Base-by-base conservation (phyloP, 2,113 vertebrate genomes). In the Nibea coibor region DNA sequence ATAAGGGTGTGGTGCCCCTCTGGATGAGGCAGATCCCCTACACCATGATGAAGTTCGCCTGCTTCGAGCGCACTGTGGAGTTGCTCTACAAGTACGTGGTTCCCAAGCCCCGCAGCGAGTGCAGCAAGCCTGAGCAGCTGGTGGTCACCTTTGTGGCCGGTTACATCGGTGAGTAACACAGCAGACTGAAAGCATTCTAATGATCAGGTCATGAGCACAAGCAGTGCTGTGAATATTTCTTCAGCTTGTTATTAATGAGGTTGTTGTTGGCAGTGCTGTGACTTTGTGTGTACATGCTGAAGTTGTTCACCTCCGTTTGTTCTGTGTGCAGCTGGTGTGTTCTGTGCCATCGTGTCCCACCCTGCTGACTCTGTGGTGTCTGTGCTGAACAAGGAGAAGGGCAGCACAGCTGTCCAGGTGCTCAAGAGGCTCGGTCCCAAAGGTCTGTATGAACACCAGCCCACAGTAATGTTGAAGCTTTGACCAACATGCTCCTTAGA, bases 1-100 rank as follows among this genome's bases (percentile, higher is more conserved):
- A 99, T 88, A 99, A 99, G 89, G 98, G 98, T 5, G 97, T 99
- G 90, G 96, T 95, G 16, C 98, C 98, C 0, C 94, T 99, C 4
- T 99, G 98, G 98, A 99, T 99, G 97, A 98, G 98, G 66, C 98
- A 99, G 94, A 99, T 99, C 83, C 98, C 98, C 10, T 99, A 99
- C 91, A 99, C 98, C 79, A 99, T 99, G 98, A 99, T 99, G 98
- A 99, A 99, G 90, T 99, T 99, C 19, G 95, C 98, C 88, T 99
- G 98, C 95, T 99, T 99, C 74, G 98, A 99, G 92, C 96, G 98
- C 54, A 99, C 98, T 0, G 98, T 99, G 80, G 98, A 99, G 95
- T 17, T 96, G 68, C 94, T 99, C 50, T 99, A 99, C 91, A 99
- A 97, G 85, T 94, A 95, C 0, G 96, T 96, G 4, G 98, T 99